A percentile compares a stretch with the other conserved stretches of the same genome.
Conservation (phyloP, 2,888 invertebrate species). For the Melangyna quadrimaculata region DNA sequence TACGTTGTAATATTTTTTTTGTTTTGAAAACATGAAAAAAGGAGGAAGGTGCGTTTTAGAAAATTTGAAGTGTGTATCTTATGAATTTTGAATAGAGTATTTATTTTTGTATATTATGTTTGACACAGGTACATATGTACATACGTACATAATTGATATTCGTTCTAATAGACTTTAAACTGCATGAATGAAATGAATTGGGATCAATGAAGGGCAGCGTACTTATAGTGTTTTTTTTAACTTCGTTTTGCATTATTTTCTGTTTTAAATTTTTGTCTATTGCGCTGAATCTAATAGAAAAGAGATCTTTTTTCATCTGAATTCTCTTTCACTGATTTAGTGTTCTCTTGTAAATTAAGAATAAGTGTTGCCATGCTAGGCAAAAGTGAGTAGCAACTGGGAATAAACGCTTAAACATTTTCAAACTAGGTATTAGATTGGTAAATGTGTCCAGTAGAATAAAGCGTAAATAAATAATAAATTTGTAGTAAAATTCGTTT, state of each 20-base stretch:
- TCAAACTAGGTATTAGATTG: too few relatives aligned
- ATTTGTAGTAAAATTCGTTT: too few relatives aligned
- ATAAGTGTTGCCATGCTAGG: not conserved
- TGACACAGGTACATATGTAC: not conserved
- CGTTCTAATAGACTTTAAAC: not conserved
- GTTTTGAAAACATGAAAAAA: slow-evolving; percentile 4
- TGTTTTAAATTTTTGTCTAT: not conserved
- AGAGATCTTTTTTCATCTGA: not conserved
- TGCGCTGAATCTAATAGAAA: not conserved
- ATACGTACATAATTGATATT: not conserved
- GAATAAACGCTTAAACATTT: not conserved
- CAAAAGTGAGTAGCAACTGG: not conserved
- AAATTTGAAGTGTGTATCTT: not conserved
- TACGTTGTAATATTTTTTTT: not conserved
- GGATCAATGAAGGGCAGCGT: slow-evolving; percentile 47
- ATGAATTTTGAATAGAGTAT: not conserved
- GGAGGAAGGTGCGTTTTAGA: not conserved
- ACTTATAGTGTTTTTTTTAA: not conserved
- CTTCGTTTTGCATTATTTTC: not conserved
- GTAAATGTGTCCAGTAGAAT: too few relatives aligned
- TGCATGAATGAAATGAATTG: slow-evolving; percentile 63
- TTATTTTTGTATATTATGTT: not conserved
- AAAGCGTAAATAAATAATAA: too few relatives aligned
- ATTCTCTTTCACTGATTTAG: not conserved
- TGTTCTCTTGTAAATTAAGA: not conserved